Base-by-base conservation (phyloP, 2,797 vertebrate genomes). In the Channa striata region DNA sequence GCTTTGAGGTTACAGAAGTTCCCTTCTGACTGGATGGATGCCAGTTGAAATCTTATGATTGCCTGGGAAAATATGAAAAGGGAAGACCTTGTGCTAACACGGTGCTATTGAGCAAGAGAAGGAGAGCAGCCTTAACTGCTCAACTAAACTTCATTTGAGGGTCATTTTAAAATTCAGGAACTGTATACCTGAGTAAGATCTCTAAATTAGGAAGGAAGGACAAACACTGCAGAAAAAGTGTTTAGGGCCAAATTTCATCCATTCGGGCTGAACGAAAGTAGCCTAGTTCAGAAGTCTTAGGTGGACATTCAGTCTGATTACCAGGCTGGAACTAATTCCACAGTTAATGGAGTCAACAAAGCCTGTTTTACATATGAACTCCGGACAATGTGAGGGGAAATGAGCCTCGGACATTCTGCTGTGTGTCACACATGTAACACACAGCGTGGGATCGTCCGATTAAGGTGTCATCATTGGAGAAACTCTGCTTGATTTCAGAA, bases 291-390 rank as follows among this genome's bases (percentile, higher is more conserved):
- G 16, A 51, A 53, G 25, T 72, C 21, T 61, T 1, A 72, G 74
- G 62, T 14, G 8, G 6, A 52, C 36, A 25, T 65, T 71, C 20
- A 46, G 51, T 46, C 30, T 58, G 70, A 69, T 71, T 70, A 71
- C 57, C 69, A 68, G 77, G n/a, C 42, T 42, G 54, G 68, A 78
- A 83, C 68, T 72, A 76, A 85, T 82, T 33, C 72, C 42, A 17
- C 34, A 30, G 48, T 78, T 54, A 37, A 51, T 66, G 17, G 60
- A 77, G 57, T 67, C 2, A 11, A 23, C 56, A 43, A 80, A 30
- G 25, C 25, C 25, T 30, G 25, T 30, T 30, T 30, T 6, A 30
- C 25, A 30, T 6, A 30, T 30, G 25, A 30, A 30, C 25, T 30
- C 25, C 6, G 25, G 25, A 30, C 25, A 30, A 30, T 4, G 25